A percentile compares a stretch with the other conserved stretches of the same genome.
Conservation (phyloP, 1,140 invertebrate genomes). For the Psilanteris sp. region DNA sequence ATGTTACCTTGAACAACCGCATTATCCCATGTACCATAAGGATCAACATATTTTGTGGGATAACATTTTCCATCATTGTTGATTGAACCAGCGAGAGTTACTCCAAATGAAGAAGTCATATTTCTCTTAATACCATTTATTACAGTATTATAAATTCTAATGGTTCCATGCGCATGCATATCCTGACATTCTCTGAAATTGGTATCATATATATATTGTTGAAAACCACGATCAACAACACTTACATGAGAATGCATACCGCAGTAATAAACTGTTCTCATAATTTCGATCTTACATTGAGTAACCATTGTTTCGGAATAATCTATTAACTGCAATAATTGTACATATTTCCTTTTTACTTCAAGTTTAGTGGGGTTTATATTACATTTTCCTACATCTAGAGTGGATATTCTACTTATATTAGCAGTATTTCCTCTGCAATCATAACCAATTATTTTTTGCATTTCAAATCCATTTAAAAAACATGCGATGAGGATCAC, state of each 20-base stretch:
- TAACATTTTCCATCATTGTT: background rate
- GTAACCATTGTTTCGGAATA: too few relatives aligned
- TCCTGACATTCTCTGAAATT: background rate
- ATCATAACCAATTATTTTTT: too few relatives aligned
- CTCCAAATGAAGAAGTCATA: background rate
- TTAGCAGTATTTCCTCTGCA: too few relatives aligned
- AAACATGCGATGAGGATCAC: too few relatives aligned
- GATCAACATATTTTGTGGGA: background rate
- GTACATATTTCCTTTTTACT: too few relatives aligned
- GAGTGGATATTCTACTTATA: too few relatives aligned
- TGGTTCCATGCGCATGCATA: background rate
- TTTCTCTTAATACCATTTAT: background rate
- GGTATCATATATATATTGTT: background rate
- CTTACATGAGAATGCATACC: background rate
- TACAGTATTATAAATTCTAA: background rate
- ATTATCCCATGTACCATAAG: background rate
- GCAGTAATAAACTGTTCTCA: background rate
- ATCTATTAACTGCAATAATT: too few relatives aligned
- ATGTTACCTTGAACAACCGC: background rate
- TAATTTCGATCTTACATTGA: background rate
- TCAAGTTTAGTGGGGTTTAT: too few relatives aligned
- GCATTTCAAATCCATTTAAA: too few relatives aligned
- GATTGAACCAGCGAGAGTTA: background rate
- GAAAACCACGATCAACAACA: background rate
- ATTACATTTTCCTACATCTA: too few relatives aligned